Percentiles rank a stretch among this genome's conserved stretches.
These are phyloP conservation scores for Oryzias javanicus DNA, from an alignment of 2,113 vertebrate species.

Conservation along the genomic window DNA sequence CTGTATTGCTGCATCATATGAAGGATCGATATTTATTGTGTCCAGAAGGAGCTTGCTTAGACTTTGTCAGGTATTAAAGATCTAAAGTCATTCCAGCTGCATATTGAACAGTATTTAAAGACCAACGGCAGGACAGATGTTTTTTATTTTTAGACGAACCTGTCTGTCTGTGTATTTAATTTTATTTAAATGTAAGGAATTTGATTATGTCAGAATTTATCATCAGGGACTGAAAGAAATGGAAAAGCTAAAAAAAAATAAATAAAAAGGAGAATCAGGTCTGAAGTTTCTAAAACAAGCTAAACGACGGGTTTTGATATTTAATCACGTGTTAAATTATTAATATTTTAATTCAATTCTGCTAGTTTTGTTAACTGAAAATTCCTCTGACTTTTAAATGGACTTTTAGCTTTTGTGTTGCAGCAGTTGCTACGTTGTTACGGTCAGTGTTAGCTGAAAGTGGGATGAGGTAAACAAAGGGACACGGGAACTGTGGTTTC, in stretches of 20 bases:
- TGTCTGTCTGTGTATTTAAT: slow-evolving; percentile 53
- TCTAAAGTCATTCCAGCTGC: slow-evolving; percentile 76
- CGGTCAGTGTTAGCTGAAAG: slow-evolving; percentile 62
- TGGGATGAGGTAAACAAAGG: slow-evolving; percentile 60
- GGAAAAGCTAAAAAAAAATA: slow-evolving; percentile 37
- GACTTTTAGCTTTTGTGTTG: slow-evolving; percentile 36
- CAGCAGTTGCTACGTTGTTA: slow-evolving; percentile 39
- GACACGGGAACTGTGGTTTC: slow-evolving; percentile 58
- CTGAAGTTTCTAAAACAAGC: slow-evolving; percentile 38
- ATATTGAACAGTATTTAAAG: slow-evolving; percentile 73
- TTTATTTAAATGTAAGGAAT: slow-evolving; percentile 60
- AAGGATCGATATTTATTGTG: slow-evolving; percentile 78
- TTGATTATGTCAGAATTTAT: slow-evolving; percentile 42
- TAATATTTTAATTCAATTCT: slow-evolving; percentile 68
- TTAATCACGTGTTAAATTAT: slow-evolving; percentile 60
- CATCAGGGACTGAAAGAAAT: slow-evolving; percentile 56
- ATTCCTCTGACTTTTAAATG: slow-evolving; percentile 40
- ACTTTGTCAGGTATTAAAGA: slow-evolving; percentile 77
- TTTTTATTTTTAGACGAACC: slow-evolving; percentile 35
- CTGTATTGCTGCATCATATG: slow-evolving; percentile 76
- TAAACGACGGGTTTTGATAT: slow-evolving; percentile 20
- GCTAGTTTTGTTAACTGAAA: slow-evolving; percentile 42
- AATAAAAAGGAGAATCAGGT: slow-evolving; percentile 46
- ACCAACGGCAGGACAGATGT: slow-evolving; percentile 63
- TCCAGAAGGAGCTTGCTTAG: slow-evolving; percentile 63